Conservation (phyloP, 2,888 invertebrate genomes). For the Tineola bisselliella region DNA sequence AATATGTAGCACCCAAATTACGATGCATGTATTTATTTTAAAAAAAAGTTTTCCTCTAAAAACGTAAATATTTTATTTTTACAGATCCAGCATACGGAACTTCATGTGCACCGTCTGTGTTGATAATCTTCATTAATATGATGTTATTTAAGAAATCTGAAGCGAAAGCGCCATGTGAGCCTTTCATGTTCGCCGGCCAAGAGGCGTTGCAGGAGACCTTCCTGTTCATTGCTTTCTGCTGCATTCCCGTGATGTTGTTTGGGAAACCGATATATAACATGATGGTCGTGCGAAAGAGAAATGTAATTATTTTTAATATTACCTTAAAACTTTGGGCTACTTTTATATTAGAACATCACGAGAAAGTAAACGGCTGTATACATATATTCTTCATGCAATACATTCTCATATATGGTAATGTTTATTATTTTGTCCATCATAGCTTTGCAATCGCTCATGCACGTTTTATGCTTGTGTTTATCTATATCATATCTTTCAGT, state of each 20-base stretch:
- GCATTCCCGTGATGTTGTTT: conserved; percentile 81
- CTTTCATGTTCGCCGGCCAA: conserved; percentile 71
- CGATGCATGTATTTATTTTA: not conserved
- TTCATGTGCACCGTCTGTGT: conserved; percentile 78
- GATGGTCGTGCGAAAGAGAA: conserved; percentile 46
- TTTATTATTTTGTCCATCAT: too few relatives aligned
- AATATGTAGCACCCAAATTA: too few relatives aligned
- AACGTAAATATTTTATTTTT: too few relatives aligned
- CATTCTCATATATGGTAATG: too few relatives aligned
- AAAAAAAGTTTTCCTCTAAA: too few relatives aligned
- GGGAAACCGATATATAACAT: conserved; percentile 78
- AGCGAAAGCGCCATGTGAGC: conserved; percentile 51
- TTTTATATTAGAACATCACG: too few relatives aligned
- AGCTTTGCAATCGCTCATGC: too few relatives aligned
- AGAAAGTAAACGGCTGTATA: too few relatives aligned
- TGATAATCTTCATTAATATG: conserved; percentile 86
- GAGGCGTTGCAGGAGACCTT: conserved; percentile 70
- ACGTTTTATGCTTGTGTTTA: too few relatives aligned
- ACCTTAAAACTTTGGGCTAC: too few relatives aligned
- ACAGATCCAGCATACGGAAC: conserved; percentile 53
- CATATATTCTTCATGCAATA: too few relatives aligned
- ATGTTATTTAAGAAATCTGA: conserved; percentile 68
- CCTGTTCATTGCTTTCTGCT: conserved; percentile 71
- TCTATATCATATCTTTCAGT: too few relatives aligned
- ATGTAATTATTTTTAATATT: conserved; percentile 32